Evolutionary conservation across 2,797 vertebrate species (phyloP), one percentile per base, ranked within the genome.

Genomic region (Phrynocephalus vlangalii): DNA sequence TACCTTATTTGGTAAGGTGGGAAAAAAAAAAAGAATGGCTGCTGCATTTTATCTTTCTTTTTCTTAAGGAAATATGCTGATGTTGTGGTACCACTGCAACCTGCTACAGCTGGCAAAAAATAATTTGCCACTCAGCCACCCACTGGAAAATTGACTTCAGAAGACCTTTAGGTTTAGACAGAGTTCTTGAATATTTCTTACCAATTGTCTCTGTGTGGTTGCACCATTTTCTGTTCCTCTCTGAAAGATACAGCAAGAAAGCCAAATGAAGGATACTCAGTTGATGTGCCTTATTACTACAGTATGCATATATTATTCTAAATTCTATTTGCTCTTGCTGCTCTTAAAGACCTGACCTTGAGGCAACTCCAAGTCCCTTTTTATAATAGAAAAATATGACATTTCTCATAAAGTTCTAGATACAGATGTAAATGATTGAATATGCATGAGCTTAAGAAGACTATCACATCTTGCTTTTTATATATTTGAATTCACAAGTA

Each of bases 81-180:
- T 48, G n/a, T 63, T 76, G 60, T 75, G 16, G 66, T 48, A 85
- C 78, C 86, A 76, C 67, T 86, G 56, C 38, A 87, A 38, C 77
- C 30, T 83, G 77, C n/a, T 83, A 63, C 66, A 75, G 70, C 76
- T 81, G 28, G 72, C 71, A 84, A 80, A 90, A 50, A 81, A 85
- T 77, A 87, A 72, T 90, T 87, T 87, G 24, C 83, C 81, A 28
- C 63, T 87, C 28, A 7, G 33, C 70, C 85, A 84, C 56, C 28
- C 78, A 76, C 82, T 90, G 82, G 50, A 90, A 83, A 84, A 90
- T 66, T 87, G 48, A 80, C 60, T 28, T 6, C 60, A 84, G 48
- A 71, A 30, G 83, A 10, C 18, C 30, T 13, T 87, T 80, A 60
- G 30, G 22, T 15, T 48, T 85, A 71, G 66, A 78, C 60, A 18